phyloP scores from a whole-genome alignment of 2,888 invertebrate species.

The Agrotis exclamationis region DNA sequence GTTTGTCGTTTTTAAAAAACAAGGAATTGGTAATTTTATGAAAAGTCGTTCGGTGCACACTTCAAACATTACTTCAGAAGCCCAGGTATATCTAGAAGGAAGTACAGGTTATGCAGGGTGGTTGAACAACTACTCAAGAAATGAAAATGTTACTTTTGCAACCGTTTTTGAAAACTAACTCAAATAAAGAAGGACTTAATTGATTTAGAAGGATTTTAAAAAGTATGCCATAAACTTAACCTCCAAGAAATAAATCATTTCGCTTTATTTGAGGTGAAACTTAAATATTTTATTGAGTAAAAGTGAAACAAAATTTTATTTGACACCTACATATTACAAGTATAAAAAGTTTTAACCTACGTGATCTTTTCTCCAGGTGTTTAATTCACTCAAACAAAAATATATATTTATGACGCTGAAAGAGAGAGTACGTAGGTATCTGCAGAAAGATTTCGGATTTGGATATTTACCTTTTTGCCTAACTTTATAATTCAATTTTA shows the following conservation, averaged over 20 bases:
- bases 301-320: constrained; percentile 2
- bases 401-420: neutral
- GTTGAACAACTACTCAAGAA: too few species aligned
- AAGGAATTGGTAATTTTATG: too few species aligned
- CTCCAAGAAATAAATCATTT: neutral
- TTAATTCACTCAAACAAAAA: neutral
- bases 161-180: neutral
- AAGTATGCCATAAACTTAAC: neutral
- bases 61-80: neutral
- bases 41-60: too few species aligned
- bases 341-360: neutral
- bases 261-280: neutral
- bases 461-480: too few species aligned
- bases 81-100: neutral
- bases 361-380: neutral
- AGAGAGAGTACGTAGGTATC: neutral
- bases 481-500: neutral
- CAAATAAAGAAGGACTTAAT: neutral
- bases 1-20: too few species aligned
- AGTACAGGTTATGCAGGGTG: neutral
- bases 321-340: neutral
- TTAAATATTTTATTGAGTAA: constrained; percentile 5
- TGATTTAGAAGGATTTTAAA: neutral
- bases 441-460: neutral
- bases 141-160: neutral